Conservation (phyloP, 2,113 vertebrate species). For the Gallinago undulata region DNA sequence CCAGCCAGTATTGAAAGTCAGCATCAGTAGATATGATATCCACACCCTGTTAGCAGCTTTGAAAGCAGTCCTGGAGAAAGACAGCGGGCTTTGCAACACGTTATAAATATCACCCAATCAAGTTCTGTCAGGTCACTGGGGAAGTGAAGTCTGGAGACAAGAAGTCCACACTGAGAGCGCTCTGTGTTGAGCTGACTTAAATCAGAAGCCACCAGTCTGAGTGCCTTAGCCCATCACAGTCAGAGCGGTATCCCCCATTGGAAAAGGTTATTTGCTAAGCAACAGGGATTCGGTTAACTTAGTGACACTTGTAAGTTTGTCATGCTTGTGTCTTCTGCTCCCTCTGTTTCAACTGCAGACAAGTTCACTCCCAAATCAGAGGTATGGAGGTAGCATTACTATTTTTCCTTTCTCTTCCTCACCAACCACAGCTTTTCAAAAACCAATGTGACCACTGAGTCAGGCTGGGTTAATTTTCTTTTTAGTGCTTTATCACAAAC, state of each 20-base stretch:
- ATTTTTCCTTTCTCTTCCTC: background rate
- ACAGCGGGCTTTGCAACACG: background rate
- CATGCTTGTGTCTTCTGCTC: background rate
- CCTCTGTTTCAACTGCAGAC: background rate
- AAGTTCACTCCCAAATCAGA: background rate
- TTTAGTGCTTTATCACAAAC: background rate
- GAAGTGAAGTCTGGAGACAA: background rate
- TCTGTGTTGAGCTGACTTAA: background rate
- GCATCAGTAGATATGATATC: background rate
- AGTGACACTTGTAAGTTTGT: background rate
- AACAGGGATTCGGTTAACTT: background rate
- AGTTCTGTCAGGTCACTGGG: background rate
- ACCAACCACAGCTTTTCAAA: background rate
- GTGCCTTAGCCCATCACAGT: fast-evolving
- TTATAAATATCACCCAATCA: background rate
- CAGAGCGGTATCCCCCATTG: fast-evolving
- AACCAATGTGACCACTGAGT: background rate
- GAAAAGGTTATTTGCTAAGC: background rate
- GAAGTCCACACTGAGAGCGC: background rate
- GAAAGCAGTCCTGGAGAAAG: background rate
- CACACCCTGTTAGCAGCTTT: background rate
- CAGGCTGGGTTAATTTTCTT: background rate
- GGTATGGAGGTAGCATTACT: background rate
- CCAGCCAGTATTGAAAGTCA: background rate
- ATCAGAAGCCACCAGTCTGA: background rate